Percentiles rank a stretch among this genome's conserved stretches.
phyloP scores from a whole-genome alignment of 1,140 invertebrate genomes.

The Lasioglossum baleicum region DNA sequence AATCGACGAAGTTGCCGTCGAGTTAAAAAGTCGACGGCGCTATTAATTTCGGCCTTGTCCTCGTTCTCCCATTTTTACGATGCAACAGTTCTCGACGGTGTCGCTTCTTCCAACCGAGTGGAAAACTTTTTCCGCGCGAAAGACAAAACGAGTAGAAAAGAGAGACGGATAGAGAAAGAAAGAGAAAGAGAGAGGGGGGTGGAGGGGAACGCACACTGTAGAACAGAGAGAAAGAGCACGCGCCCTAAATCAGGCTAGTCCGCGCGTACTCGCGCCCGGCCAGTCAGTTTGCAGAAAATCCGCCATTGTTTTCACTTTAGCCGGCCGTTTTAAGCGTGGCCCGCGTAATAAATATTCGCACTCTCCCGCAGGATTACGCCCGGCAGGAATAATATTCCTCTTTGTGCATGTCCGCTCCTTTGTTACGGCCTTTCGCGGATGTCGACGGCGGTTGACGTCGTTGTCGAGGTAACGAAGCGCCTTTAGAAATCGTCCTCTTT shows the following conservation, averaged over 20 bases:
- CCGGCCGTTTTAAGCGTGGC: slow-evolving; percentile 70
- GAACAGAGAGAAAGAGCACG: not conserved
- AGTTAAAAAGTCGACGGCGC: slow-evolving; percentile 41
- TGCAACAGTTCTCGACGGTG: slow-evolving; percentile 32
- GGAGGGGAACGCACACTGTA: no score
- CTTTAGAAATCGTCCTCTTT: slow-evolving; percentile 68
- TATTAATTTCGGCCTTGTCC: slow-evolving; percentile 33
- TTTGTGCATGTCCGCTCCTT: slow-evolving; percentile 70
- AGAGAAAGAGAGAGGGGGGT: no score
- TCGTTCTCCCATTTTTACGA: slow-evolving; percentile 40
- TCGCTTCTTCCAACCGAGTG: slow-evolving; percentile 6
- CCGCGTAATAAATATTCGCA: slow-evolving; percentile 75
- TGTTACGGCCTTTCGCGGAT: slow-evolving; percentile 69
- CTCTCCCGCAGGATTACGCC: slow-evolving; percentile 69
- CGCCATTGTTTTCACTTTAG: slow-evolving; percentile 74
- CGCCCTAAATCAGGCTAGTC: slow-evolving; percentile 63
- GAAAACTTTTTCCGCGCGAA: slow-evolving; percentile 29
- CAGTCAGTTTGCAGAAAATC: slow-evolving; percentile 72
- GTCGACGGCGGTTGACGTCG: slow-evolving; percentile 65
- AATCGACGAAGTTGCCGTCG: slow-evolving; percentile 36
- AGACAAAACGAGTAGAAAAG: not conserved
- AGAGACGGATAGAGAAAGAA: not conserved
- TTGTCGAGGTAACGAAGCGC: slow-evolving; percentile 62
- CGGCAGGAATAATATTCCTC: slow-evolving; percentile 76
- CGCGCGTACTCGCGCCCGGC: slow-evolving; percentile 62